These are phyloP conservation scores for pig (Sus scrofa) DNA, from an alignment of 2,113 vertebrate genomes.

Conservation along the genomic window T2T-Sscrofa CM000824.6:68363001-68363500, in stretches of 20 bases:
- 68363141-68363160: neutral
- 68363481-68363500: no score
- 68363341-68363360: no score
- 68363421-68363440: no score
- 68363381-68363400: no score
- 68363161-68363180: neutral
- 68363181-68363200: neutral
- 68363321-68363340: no score
- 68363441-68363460: no score
- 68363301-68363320: no score
- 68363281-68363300: neutral
- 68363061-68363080: neutral
- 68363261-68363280: accelerated
- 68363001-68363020: neutral
- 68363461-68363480: no score
- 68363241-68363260: no score
- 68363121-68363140: neutral
- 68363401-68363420: no score
- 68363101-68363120: neutral
- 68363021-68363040: neutral
- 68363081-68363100: neutral
- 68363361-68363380: no score
- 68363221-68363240: accelerated
- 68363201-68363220: neutral
- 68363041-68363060: neutral